A percentile compares a stretch with the other conserved stretches of the same genome.
phyloP scores from a whole-genome alignment of 1,140 invertebrate species.

The Hermetia illucens region DNA sequence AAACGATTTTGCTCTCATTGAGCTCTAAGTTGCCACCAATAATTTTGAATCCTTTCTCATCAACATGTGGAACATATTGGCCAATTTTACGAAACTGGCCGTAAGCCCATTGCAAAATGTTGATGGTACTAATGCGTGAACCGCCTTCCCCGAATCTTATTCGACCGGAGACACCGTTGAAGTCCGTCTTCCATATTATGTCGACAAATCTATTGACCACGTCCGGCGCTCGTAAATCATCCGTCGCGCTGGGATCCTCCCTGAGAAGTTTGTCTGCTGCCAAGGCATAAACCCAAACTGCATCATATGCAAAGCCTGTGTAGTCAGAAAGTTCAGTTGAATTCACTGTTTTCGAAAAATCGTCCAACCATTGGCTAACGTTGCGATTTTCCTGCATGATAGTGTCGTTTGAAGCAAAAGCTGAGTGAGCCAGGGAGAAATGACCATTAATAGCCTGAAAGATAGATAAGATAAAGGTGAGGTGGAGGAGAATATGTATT shows the following conservation, averaged over 20 bases:
- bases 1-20: constrained; percentile 40
- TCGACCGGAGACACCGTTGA: constrained; percentile 60
- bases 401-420: constrained; percentile 42
- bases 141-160: constrained; percentile 54
- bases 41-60: constrained; percentile 22
- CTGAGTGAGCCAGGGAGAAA: constrained; percentile 53
- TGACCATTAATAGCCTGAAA: constrained; percentile 57
- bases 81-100: constrained; percentile 41
- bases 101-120: constrained; percentile 54
- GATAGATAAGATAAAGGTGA: background rate
- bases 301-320: constrained; percentile 69
- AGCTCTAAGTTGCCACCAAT: constrained; percentile 36
- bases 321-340: constrained; percentile 37
- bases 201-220: constrained; percentile 35
- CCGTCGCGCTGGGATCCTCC: constrained; percentile 14
- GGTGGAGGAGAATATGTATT: background rate
- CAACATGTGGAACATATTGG: constrained; percentile 42
- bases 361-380: constrained; percentile 39
- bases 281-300: constrained; percentile 68
- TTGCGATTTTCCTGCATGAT: constrained; percentile 52
- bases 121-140: constrained; percentile 51
- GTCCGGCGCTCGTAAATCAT: constrained; percentile 24
- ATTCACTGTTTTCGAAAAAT: constrained; percentile 28
- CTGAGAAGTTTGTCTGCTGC: constrained; percentile 30
- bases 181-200: constrained; percentile 45